A percentile compares a stretch with the other conserved stretches of the same genome.
Evolutionary conservation across 2,888 invertebrate genomes (phyloP).

Genomic region (Prosapia bicincta): DNA sequence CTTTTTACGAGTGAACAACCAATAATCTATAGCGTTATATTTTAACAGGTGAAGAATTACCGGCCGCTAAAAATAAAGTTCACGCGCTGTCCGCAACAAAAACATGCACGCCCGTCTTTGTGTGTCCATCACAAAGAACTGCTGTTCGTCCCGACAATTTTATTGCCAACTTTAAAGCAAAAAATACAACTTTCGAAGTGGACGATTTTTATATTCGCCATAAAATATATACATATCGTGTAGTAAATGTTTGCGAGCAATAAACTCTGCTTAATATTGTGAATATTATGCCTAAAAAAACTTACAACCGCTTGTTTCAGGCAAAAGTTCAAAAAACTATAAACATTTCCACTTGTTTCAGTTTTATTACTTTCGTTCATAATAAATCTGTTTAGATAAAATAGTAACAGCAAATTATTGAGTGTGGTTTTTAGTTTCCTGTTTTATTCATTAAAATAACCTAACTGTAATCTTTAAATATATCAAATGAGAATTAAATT

Average conservation of each 20-base stretch:
- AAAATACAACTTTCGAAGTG: neutral
- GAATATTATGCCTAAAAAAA: neutral
- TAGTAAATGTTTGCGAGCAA: neutral
- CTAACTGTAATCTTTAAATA: too few relatives aligned
- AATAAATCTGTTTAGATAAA: too few relatives aligned
- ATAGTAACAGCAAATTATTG: too few relatives aligned
- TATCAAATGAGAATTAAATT: too few relatives aligned
- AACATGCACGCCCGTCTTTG: too few relatives aligned
- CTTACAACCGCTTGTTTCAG: neutral
- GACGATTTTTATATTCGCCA: neutral
- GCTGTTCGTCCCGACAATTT: constrained; percentile 10
- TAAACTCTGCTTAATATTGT: neutral
- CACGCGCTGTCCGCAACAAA: neutral
- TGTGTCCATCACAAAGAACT: neutral
- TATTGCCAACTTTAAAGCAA: neutral
- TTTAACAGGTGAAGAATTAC: neutral
- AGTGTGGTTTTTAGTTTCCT: too few relatives aligned
- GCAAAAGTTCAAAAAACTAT: neutral
- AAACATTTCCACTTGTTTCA: neutral
- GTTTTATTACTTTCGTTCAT: neutral
- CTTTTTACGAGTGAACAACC: neutral
- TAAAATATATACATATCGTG: neutral
- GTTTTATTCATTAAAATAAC: too few relatives aligned
- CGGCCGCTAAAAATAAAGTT: neutral
- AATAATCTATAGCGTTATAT: constrained; percentile 21